Evolutionary conservation across 2,113 vertebrate species (phyloP).

Genomic region (Motacilla alba): DNA sequence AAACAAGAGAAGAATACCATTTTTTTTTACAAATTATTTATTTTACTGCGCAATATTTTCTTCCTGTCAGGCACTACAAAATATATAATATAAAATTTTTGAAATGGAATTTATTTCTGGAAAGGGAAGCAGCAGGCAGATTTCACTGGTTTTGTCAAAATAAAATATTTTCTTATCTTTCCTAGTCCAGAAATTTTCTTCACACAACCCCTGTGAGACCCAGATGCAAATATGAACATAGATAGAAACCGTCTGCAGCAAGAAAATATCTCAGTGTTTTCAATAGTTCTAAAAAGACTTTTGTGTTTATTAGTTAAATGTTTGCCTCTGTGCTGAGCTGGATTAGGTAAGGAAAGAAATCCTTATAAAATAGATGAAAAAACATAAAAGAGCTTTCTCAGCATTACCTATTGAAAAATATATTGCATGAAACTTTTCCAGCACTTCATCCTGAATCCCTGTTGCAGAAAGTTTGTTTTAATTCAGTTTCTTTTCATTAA

Average conservation of each 20-base stretch:
- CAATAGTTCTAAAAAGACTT: not conserved
- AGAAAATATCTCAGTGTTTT: not conserved
- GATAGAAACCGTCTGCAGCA: not conserved
- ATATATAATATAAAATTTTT: not conserved
- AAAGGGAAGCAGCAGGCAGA: not conserved
- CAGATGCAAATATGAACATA: not conserved
- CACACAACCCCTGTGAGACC: not conserved
- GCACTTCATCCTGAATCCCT: not conserved
- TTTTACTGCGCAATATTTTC: not conserved
- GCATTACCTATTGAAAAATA: not conserved
- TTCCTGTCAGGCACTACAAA: not conserved
- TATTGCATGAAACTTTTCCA: not conserved
- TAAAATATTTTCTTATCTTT: not conserved
- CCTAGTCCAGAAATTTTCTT: not conserved
- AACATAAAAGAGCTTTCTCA: not conserved
- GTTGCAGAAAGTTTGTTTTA: not conserved
- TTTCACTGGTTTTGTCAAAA: not conserved
- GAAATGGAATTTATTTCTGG: not conserved
- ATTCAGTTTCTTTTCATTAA: not conserved
- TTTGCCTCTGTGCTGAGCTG: not conserved
- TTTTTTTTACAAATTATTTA: not conserved
- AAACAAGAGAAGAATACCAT: not conserved
- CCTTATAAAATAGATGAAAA: not conserved
- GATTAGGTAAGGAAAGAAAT: not conserved
- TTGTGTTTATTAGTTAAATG: not conserved